A percentile compares a stretch with the other conserved stretches of the same genome.
phyloP scores from a whole-genome alignment of 2,888 invertebrate species.

The Entomobrya proxima region DNA sequence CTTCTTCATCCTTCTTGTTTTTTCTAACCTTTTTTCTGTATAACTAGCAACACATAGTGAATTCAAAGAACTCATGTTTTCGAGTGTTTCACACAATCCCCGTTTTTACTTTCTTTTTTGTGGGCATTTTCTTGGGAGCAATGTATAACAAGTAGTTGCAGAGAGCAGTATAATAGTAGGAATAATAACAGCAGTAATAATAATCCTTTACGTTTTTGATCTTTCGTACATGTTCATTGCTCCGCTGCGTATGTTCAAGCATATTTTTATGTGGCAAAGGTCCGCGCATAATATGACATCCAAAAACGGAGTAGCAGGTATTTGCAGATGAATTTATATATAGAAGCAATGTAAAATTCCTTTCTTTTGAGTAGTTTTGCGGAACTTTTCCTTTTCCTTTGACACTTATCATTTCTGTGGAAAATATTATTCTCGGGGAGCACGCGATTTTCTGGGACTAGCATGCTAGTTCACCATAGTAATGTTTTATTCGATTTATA shows the following conservation, averaged over 20 bases:
- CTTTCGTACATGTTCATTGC: background rate
- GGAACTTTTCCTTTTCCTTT: conserved; percentile 28
- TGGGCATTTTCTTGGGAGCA: background rate
- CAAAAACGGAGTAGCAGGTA: no score
- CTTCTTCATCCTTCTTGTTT: conserved; percentile 6
- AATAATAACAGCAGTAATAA: background rate
- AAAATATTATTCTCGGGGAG: conserved; percentile 43
- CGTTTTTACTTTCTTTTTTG: background rate
- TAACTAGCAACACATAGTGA: conserved; percentile 11
- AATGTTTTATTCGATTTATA: no score
- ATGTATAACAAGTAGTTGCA: background rate
- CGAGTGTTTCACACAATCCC: conserved; percentile 30
- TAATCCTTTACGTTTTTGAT: background rate
- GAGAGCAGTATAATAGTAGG: background rate
- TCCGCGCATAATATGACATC: background rate
- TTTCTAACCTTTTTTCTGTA: background rate
- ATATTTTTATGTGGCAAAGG: background rate
- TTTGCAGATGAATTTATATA: background rate
- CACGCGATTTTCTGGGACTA: conserved; percentile 49
- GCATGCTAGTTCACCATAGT: background rate
- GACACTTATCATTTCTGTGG: conserved; percentile 40
- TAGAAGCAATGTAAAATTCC: background rate
- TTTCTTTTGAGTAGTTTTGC: conserved; percentile 30
- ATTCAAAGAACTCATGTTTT: conserved; percentile 34
- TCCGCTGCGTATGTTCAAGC: background rate